Evolutionary conservation across 2,113 vertebrate genomes (phyloP), one percentile per base, ranked within the genome.

Genomic region (Xerus inauris): DNA sequence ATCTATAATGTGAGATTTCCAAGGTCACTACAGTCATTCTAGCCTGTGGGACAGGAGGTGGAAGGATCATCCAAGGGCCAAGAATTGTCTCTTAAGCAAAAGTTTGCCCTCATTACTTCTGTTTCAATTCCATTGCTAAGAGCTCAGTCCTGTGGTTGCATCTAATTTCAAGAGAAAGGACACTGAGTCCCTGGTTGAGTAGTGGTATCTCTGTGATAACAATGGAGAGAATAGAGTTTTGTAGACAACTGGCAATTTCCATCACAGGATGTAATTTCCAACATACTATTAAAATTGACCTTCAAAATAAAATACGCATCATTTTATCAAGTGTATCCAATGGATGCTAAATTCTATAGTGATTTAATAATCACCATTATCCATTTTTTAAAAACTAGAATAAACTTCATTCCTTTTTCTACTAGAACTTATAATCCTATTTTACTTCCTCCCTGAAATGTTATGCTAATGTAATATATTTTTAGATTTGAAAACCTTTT

Each of bases 161-260:
- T 73, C 49, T 35, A 54, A 81, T 64, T 87, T 88, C 8, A 79
- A 92, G 77, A 45, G 28, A 92, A 32, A 93, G 38, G 45, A 95
- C 76, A 76, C 88, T 84, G 67, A 88, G 84, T 75, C 42, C 65
- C 30, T 59, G 73, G 32, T 80, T 75, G 65, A 40, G 75, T 75
- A 81, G 19, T 40, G 26, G 67, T 69, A 87, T 75, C 59, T 96
- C 71, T 72, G 45, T 62, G 79, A 51, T 19, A 59, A 45, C 84
- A 79, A 94, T 72, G 71, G 79, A 84, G 35, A 83, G 59, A 91
- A 38, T 32, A 62, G 77, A 83, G 77, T 91, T 92, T 96, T 69
- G 75, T 87, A 35, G 76, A 69, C 64, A 91, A 28, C 76, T 57
- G 80, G 76, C 17, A 76, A 90, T 94, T 94, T 87, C 71, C 45